A percentile compares a stretch with the other conserved stretches of the same genome.
Evolutionary conservation across 2,797 vertebrate species (phyloP).

Genomic region (Dromococcyx pavoninus): DNA sequence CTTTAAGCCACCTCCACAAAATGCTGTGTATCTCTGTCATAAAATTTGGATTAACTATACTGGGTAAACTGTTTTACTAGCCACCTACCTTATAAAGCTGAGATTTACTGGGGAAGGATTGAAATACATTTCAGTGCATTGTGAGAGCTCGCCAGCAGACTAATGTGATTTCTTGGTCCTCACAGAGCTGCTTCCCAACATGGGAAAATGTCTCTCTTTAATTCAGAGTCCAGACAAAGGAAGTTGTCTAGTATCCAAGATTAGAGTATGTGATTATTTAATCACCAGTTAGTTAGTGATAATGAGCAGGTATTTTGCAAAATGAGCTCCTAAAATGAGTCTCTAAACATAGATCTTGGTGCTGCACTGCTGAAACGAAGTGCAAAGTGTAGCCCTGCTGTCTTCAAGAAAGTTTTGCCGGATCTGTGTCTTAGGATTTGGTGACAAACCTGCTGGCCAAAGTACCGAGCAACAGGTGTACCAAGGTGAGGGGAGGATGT

Average conservation of each 20-base stretch:
- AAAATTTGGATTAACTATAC: neutral
- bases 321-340: constrained; percentile 1
- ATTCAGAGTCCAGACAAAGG: neutral
- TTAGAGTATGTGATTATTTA: constrained; percentile 16
- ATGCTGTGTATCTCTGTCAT: neutral
- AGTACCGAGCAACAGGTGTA: neutral
- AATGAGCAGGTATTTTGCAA: constrained; percentile 26
- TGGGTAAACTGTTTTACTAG: neutral
- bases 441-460: neutral
- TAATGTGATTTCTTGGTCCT: neutral
- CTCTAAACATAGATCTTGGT: neutral
- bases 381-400: neutral
- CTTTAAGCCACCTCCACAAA: neutral
- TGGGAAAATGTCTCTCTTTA: neutral
- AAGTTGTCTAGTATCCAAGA: neutral
- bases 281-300: constrained; percentile 11
- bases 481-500: neutral
- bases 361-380: neutral
- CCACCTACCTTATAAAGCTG: neutral
- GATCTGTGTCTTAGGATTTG: neutral
- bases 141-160: neutral
- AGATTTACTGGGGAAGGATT: neutral
- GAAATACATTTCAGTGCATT: neutral
- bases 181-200: accelerated
- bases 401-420: neutral